Base-by-base conservation (phyloP, 2,113 vertebrate genomes). In the Atlantisia rogersi region DNA sequence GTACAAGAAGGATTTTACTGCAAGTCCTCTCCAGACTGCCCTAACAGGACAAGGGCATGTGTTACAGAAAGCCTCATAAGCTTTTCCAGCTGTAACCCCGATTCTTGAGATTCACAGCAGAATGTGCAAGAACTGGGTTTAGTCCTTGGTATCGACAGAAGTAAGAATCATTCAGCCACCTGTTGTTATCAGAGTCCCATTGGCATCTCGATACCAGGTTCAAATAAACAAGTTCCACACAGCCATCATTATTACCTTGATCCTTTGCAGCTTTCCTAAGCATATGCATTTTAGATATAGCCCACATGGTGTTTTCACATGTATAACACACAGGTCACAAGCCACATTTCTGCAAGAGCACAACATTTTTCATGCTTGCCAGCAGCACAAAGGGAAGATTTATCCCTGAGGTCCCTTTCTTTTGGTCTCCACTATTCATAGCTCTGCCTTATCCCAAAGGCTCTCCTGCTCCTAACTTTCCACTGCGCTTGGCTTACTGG, bases 401-500 rank as follows among this genome's bases (percentile, higher is more conserved):
- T 50, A 46, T 59, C 15, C 46, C 60, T 0, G 0, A 37, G 25
- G 21, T 78, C 46, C 20, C 28, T 59, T 46, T 63, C 10, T 65
- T 73, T 81, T n/a, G n/a, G 15, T 74, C 29, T 73, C 39, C 46
- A 46, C 2, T 29, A 73, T 5, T 42, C 31, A 21, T 32, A 58
- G 15, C 6, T 81, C 55, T 86, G 21, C 18, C 19, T 11, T 39
- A 26, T 35, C 25, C 18, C 52, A 81, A 84, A 81, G 32, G 5
- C 15, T 84, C 46, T 84, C 11, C 50, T 59, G 19, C 31, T 77
- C 64, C 56, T 67, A 29, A 76, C 37, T 75, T 88, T 60, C 32
- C 55, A 16, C 15, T 35, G 15, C 10, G 31, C 3, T 46, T 31
- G 26, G 28, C 6, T 21, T 20, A 67, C 17, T 63, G 5, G 16